Conservation (phyloP, 1,140 invertebrate species). For the Drosophila biarmipes region DNA sequence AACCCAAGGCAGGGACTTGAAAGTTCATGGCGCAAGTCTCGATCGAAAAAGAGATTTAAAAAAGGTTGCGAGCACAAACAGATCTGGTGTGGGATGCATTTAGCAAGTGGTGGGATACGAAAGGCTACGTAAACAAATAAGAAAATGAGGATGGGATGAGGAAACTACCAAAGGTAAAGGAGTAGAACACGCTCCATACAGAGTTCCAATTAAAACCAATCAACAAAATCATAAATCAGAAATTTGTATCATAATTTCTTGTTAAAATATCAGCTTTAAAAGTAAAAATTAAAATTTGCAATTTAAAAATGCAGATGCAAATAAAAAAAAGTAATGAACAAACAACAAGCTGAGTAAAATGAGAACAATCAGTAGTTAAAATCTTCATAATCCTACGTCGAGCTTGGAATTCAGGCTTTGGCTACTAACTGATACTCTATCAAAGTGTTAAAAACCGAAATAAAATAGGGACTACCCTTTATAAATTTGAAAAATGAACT, state of each 20-base stretch:
- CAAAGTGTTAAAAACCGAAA: constrained; percentile 11
- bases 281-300: background rate
- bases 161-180: background rate
- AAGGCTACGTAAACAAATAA: constrained; percentile 1
- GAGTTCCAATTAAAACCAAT: constrained; percentile 17
- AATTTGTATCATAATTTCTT: background rate
- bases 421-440: constrained; percentile 4
- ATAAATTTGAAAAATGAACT: constrained; percentile 6
- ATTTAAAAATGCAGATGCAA: background rate
- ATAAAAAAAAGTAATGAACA: background rate
- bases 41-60: constrained; percentile 34
- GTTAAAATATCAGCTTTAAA: background rate
- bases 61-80: constrained; percentile 47
- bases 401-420: background rate
- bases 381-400: background rate
- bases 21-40: constrained; percentile 29
- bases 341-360: background rate
- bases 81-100: constrained; percentile 42
- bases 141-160: background rate
- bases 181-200: constrained; percentile 2
- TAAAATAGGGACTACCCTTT: background rate
- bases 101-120: constrained; percentile 8
- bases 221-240: background rate
- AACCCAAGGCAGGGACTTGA: background rate
- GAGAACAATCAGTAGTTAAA: background rate